Evolutionary conservation across 1,140 invertebrate genomes (phyloP), one percentile per base, ranked within the genome.

Genomic region (Acromyrmex heyeri): DNA sequence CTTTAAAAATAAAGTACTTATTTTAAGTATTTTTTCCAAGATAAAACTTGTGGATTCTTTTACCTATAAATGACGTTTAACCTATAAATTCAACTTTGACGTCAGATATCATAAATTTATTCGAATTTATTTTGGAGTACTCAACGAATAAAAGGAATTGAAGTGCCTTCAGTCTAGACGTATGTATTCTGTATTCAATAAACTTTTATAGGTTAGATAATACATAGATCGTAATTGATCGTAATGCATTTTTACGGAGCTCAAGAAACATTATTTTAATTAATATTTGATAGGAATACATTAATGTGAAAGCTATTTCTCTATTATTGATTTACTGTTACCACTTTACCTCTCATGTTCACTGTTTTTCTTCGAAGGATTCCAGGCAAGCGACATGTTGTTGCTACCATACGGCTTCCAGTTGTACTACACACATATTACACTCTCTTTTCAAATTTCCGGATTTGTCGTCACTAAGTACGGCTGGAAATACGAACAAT

Each of bases 331-430:
- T 44, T 16, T 57, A 48, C 5, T 2, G 38, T 14, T 12, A 53
- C 53, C 59, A 14, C 65, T 7, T 69, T 90, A 96, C 96, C 96
- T 96, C 94, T 96, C 96, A 76, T 95, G 94, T 86, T 97, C 97
- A 88, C 96, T 97, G 88, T 97, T 96, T 85, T 97, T 97, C 93
- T 97, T 97, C 75, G 96, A 96, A 16, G 96, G 95, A 93, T 92
- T 92, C 92, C 92, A 95, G 3, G 34, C 70, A 6, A 90, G 79
- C 79, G 93, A 92, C 94, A 95, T 95, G 72, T 92, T 92, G 86
- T 38, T 38, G 7, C 27, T 55, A 24, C 4, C 2, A 3, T 34
- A 34, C 38, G 38, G 6, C n/a, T 55, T 3, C 3, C 44, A 48
- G 6, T 1, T 21, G 30, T 38, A 38, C 38, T 2, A 27, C 27